Evolutionary conservation across 1,140 invertebrate species (phyloP), one percentile per base, ranked within the genome.

Genomic region (Euwallacea fornicatus): DNA sequence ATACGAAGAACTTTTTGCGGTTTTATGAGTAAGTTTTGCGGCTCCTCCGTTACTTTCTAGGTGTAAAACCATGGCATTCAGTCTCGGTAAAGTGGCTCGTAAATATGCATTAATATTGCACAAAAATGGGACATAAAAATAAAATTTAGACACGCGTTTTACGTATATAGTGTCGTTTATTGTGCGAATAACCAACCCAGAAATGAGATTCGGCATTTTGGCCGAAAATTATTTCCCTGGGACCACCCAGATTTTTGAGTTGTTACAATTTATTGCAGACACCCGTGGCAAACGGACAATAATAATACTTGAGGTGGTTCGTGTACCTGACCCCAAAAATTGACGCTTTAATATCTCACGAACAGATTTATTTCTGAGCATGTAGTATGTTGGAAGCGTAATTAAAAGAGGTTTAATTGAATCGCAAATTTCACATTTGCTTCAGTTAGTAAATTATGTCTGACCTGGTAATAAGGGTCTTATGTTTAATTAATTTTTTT

Each of bases 191-290:
- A 33, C 1, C 21, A 33, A 33, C 21, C 21, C 41, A 33, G 56
- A 21, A 13, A 41, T 59, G 21, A 8, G 33, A 33, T 59, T 59
- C 56, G 16, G 10, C 21, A 21, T 59, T 59, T 59, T 59, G 13
- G 41, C 56, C 9, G 21, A 59, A 59, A 59, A 33, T 59, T 59
- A 41, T 59, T 41, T 33, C 11, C 16, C 21, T 21, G 8, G 56
- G 56, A 59, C 56, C 56, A 59, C 56, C 56, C 56, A 59, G 21
- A 59, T 59, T 8, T 59, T 59, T 59, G 11, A 10, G 33, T n/a
- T 59, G 21, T 41, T 59, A 59, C 21, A 59, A 33, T 59, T 59
- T 59, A 59, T 59, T 59, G 13, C 56, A 59, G 7, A 59, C 56
- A 41, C 54, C 54, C 54, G 15, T 56, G 8, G 8, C 15, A 56